Conservation (phyloP, 2,113 vertebrate genomes). For the Entelurus aequoreus region DNA sequence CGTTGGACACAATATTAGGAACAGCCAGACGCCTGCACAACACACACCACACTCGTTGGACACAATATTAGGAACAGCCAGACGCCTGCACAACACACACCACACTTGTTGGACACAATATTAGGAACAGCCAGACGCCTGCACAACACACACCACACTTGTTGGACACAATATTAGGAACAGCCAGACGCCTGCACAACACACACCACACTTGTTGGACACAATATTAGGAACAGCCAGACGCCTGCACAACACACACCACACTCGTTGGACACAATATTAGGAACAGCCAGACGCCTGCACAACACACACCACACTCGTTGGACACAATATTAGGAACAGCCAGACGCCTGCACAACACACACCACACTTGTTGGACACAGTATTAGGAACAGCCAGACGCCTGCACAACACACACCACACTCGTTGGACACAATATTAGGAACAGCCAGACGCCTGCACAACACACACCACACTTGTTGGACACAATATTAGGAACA, state of each 20-base stretch:
- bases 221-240: conserved; percentile 77
- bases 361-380: conserved; percentile 35
- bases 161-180: conserved; percentile 38
- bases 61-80: conserved; percentile 75
- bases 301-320: conserved; percentile 29
- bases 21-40: conserved; percentile 82
- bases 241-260: conserved; percentile 71
- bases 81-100: conserved; percentile 72
- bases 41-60: conserved; percentile 33
- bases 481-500: conserved; percentile 39
- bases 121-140: conserved; percentile 89
- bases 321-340: conserved; percentile 39
- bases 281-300: conserved; percentile 90
- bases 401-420: conserved; percentile 70
- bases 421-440: conserved; percentile 36
- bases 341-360: conserved; percentile 80
- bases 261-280: conserved; percentile 34
- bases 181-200: conserved; percentile 81
- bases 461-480: conserved; percentile 28
- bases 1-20: conserved; percentile 38
- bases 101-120: conserved; percentile 32
- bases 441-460: conserved; percentile 88
- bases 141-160: conserved; percentile 33
- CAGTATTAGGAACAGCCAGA: conserved; percentile 75
- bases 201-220: conserved; percentile 30